Percentiles rank a stretch among this genome's conserved stretches.
Evolutionary conservation across 1,140 invertebrate genomes (phyloP).

Genomic region (Dinoponera quadriceps): DNA sequence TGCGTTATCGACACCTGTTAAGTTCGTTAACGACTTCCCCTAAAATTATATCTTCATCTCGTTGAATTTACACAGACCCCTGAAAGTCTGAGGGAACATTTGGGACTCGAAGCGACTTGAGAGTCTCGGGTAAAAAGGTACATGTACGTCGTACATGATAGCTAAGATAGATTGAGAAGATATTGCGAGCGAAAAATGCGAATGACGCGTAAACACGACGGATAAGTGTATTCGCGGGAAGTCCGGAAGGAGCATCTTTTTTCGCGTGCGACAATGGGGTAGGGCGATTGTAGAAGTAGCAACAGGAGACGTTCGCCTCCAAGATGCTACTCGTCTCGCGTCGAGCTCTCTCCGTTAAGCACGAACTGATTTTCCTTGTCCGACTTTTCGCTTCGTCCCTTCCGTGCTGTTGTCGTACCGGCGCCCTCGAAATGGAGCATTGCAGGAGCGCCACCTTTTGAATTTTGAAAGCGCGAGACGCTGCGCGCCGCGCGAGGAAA

Average conservation of each 20-base stretch:
- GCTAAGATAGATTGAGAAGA: slow-evolving; percentile 6
- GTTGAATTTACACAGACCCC: too few relatives aligned
- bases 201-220: slow-evolving; percentile 21
- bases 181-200: background rate
- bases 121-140: background rate
- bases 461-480: slow-evolving; percentile 65
- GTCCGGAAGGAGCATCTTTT: background rate
- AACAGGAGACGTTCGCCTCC: slow-evolving; percentile 12
- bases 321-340: slow-evolving; percentile 30
- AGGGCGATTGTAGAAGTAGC: background rate
- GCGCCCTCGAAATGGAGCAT: slow-evolving; percentile 18
- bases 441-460: slow-evolving; percentile 45
- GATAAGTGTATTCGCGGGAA: slow-evolving; percentile 9
- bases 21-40: too few relatives aligned
- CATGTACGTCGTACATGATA: background rate
- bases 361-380: slow-evolving; percentile 62
- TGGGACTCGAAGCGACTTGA: background rate
- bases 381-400: slow-evolving; percentile 10
- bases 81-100: too few relatives aligned
- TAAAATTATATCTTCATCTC: too few relatives aligned
- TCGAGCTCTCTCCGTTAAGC: slow-evolving; percentile 54
- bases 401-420: background rate
- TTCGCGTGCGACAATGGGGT: slow-evolving; percentile 23
- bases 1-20: too few relatives aligned
- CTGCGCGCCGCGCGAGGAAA: slow-evolving; percentile 51